A percentile compares a stretch with the other conserved stretches of the same genome.
phyloP scores from a whole-genome alignment of 2,797 vertebrate species.

The Liasis olivaceus region DNA sequence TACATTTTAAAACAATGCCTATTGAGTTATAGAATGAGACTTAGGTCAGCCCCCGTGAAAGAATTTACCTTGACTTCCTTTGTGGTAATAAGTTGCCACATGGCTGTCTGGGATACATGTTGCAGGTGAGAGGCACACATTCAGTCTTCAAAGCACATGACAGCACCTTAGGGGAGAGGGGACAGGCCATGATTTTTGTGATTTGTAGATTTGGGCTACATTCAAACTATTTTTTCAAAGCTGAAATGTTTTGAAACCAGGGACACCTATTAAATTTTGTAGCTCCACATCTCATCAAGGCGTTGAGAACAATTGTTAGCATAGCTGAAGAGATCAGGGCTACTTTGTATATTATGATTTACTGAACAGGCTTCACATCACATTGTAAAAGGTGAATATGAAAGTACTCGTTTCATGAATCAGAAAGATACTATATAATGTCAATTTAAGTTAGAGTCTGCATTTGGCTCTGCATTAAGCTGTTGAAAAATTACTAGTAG shows the following conservation, averaged over 20 bases:
- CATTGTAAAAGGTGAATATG: background rate
- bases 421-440: no score
- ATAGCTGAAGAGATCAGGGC: background rate
- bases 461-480: background rate
- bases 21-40: background rate
- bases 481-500: background rate
- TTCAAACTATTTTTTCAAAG: background rate
- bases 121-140: background rate
- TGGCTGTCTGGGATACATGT: background rate
- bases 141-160: background rate
- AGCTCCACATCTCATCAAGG: background rate
- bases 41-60: background rate
- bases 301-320: no score
- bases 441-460: no score
- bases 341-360: background rate
- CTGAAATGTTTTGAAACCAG: background rate
- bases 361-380: no score
- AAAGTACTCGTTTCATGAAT: background rate
- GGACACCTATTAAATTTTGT: background rate
- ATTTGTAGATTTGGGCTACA: background rate
- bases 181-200: background rate
- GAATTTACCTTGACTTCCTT: no score
- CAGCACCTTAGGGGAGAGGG: background rate
- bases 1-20: background rate
- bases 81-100: background rate